A percentile compares a stretch with the other conserved stretches of the same genome.
Evolutionary conservation across 2,888 invertebrate genomes (phyloP).

Genomic region (Microctonus hyperodae): DNA sequence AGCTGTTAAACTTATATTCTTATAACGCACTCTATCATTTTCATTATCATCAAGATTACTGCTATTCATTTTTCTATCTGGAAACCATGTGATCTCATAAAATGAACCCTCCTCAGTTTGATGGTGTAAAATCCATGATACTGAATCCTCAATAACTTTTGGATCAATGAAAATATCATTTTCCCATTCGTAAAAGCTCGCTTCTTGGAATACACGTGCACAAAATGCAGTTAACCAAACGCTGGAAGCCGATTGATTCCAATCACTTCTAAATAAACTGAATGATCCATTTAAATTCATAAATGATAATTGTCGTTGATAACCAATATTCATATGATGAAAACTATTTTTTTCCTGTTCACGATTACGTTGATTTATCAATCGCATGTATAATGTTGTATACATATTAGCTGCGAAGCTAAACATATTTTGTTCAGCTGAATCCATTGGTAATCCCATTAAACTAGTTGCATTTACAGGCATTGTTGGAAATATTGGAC

Average conservation of each 20-base stretch:
- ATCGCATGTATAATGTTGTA: slow-evolving; percentile 88
- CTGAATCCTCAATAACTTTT: slow-evolving; percentile 82
- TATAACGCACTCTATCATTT: slow-evolving; percentile 66
- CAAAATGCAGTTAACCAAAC: slow-evolving; percentile 95
- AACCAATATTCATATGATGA: slow-evolving; percentile 86
- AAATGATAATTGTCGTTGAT: slow-evolving; percentile 90
- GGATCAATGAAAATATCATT: slow-evolving; percentile 94
- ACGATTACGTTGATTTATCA: slow-evolving; percentile 86
- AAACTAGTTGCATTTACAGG: slow-evolving; percentile 87
- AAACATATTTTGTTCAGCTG: slow-evolving; percentile 95
- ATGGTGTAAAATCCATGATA: slow-evolving; percentile 85
- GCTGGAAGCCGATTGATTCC: slow-evolving; percentile 88
- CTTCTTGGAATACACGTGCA: slow-evolving; percentile 87
- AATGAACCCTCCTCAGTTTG: slow-evolving; percentile 88
- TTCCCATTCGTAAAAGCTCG: slow-evolving; percentile 97
- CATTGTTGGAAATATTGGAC: slow-evolving; percentile 92
- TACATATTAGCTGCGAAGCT: slow-evolving; percentile 95
- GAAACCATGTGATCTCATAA: slow-evolving; percentile 86
- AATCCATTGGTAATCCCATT: slow-evolving; percentile 84
- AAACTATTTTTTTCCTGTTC: slow-evolving; percentile 84
- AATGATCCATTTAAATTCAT: slow-evolving; percentile 92
- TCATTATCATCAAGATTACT: slow-evolving; percentile 51
- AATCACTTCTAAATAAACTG: slow-evolving; percentile 89
- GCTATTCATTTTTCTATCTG: slow-evolving; percentile 88
- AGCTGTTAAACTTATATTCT: slow-evolving; percentile 91